A percentile compares a stretch with the other conserved stretches of the same genome.
Conservation (phyloP, 1,140 invertebrate genomes). For the Cecropterus lyciades region DNA sequence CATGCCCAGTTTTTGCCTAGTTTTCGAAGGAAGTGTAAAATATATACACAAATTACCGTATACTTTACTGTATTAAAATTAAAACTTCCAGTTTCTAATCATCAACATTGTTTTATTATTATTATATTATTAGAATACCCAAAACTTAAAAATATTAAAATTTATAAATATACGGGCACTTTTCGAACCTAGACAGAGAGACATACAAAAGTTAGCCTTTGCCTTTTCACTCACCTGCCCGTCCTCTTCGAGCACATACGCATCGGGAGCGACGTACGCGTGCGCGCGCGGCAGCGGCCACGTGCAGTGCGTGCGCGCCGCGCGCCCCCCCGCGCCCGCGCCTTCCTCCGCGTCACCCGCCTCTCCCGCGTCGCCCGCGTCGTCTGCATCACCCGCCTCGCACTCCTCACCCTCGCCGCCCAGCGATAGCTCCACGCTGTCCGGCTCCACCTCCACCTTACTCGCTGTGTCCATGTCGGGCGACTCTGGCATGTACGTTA, state of each 20-base stretch:
- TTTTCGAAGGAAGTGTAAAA: no score
- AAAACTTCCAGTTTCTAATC: no score
- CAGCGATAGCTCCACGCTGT: neutral
- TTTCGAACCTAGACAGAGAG: no score
- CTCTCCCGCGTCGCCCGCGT: neutral
- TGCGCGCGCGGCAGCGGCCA: slow-evolving; percentile 60
- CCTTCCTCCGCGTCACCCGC: slow-evolving; percentile 36
- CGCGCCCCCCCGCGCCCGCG: no score
- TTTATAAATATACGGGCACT: no score
- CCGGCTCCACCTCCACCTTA: slow-evolving; percentile 12
- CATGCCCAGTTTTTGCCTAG: no score
- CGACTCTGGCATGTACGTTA: slow-evolving; percentile 4
- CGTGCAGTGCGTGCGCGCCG: slow-evolving; percentile 69
- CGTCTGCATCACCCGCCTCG: neutral
- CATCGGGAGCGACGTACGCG: slow-evolving; percentile 26
- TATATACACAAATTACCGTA: no score
- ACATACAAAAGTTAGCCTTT: no score
- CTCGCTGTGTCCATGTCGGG: slow-evolving; percentile 1
- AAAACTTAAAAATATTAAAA: no score
- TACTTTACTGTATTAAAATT: no score
- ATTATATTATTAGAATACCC: no score
- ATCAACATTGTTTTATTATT: no score
- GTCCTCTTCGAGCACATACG: slow-evolving; percentile 54
- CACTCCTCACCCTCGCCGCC: neutral
- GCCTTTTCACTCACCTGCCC: slow-evolving; percentile 32